These are phyloP conservation scores for Eleginops maclovinus DNA, from an alignment of 2,113 vertebrate species.

Conservation along the genomic window DNA sequence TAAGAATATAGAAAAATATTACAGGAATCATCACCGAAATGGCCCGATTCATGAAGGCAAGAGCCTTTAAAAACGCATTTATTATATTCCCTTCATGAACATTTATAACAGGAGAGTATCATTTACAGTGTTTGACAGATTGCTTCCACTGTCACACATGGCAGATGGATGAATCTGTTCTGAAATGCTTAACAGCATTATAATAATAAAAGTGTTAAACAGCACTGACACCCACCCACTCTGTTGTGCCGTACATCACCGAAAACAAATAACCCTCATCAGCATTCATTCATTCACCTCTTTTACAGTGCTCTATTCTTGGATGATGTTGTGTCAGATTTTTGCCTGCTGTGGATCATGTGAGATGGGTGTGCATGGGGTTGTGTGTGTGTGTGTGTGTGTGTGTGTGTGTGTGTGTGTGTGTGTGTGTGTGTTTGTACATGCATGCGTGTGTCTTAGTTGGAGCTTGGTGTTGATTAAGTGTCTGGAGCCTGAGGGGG, in stretches of 20 bases:
- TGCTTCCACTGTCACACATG: conserved; percentile 48
- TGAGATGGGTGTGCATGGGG: conserved; percentile 31
- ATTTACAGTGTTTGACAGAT: conserved; percentile 68
- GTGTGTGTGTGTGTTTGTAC: conserved; percentile 17
- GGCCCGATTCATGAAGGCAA: conserved; percentile 19
- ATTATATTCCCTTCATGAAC: conserved; percentile 32
- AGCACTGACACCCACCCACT: conserved; percentile 68
- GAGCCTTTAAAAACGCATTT: conserved; percentile 31
- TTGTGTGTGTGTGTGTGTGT: not conserved
- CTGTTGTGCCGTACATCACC: conserved; percentile 72
- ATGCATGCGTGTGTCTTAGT: conserved; percentile 66
- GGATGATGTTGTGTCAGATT: conserved; percentile 71
- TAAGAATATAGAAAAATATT: not conserved
- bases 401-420: conserved; percentile 21
- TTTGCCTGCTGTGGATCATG: conserved; percentile 44
- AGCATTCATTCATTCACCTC: conserved; percentile 75
- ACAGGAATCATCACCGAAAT: not conserved
- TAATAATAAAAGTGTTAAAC: conserved; percentile 77
- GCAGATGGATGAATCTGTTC: conserved; percentile 72
- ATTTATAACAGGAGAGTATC: conserved; percentile 46
- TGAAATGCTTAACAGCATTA: conserved; percentile 72
- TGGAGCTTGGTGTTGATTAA: conserved; percentile 82
- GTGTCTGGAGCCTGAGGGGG: conserved; percentile 80
- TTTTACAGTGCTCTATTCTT: conserved; percentile 61
- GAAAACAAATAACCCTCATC: conserved; percentile 81